Evolutionary conservation across 2,113 vertebrate genomes (phyloP).

Genomic region (Syrmaticus mikado): DNA sequence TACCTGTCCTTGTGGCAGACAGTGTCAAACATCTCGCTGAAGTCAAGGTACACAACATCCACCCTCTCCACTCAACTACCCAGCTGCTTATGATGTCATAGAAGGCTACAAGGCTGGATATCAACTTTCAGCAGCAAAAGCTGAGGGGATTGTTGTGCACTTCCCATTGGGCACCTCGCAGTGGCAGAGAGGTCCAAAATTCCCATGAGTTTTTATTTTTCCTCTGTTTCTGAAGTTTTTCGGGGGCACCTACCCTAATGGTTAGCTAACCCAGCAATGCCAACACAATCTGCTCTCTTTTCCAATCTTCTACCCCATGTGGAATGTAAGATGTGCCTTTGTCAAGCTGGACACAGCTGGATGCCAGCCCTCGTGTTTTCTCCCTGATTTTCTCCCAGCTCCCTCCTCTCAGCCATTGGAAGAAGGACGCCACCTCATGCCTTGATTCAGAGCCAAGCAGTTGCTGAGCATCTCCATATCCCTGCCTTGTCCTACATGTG

Average conservation of each 20-base stretch:
- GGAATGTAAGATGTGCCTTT: not conserved
- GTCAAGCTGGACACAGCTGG: not conserved
- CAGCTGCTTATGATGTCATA: too few species aligned
- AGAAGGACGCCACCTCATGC: not conserved
- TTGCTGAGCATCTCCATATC: not conserved
- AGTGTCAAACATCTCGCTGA: too few species aligned
- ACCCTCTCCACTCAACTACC: too few species aligned
- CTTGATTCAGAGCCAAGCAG: not conserved
- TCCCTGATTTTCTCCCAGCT: not conserved
- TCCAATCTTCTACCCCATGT: too few species aligned
- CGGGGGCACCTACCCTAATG: too few species aligned
- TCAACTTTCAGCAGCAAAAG: not conserved
- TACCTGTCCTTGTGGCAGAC: too few species aligned
- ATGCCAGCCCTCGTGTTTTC: not conserved
- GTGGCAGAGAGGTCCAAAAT: not conserved
- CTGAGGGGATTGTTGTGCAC: fast-evolving
- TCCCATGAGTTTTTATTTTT: fast-evolving
- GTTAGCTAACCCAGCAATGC: fast-evolving
- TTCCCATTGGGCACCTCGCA: fast-evolving
- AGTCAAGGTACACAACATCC: too few species aligned
- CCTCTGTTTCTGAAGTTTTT: fast-evolving
- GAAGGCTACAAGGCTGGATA: too few species aligned
- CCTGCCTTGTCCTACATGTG: not conserved
- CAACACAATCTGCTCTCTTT: fast-evolving
- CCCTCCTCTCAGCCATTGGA: not conserved